Evolutionary conservation across 2,797 vertebrate species (phyloP), one percentile per base, ranked within the genome.

Genomic region (Spinus olivaceus): DNA sequence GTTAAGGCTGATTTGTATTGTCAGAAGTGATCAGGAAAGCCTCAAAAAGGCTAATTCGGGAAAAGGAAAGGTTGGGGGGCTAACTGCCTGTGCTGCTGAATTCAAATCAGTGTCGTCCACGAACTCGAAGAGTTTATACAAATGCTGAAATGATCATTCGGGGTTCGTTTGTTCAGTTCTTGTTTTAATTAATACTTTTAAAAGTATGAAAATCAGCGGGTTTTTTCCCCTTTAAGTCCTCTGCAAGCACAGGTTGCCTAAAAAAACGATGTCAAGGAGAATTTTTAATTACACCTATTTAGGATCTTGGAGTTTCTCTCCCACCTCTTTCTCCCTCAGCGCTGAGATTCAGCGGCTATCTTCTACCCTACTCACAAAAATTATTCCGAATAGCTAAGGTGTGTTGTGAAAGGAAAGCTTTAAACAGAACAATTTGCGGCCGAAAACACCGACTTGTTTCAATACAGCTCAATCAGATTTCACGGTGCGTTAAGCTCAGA

Each of bases 401-500:
- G 91, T n/a, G 61, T 64, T 80, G 60, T 25, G 81, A 79, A 91
- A 93, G 47, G 9, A 74, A 77, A 85, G 50, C 84, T 89, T 91
- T 72, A 74, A 90, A 64, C 59, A 63, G 65, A 88, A 74, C 21
- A 4, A n/a, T 91, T 50, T 53, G 86, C 16, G 4, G 82, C 79
- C 14, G 4, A 91, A 95, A 93, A 59, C 71, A 12, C 33, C 4
- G 76, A 39, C 79, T 93, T 63, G 54, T 63, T 93, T 91, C 92
- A 78, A 32, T 91, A 49, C 47, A 90, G 87, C 89, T 78, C 69
- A 39, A 56, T 64, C 79, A 93, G 91, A 96, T 97, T 96, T 95
- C 94, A 96, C 73, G 81, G 70, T 47, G 42, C 54, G 82, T 96
- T 96, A 92, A 96, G 82, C 51, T 88, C 94, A 94, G 89, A 95